Percentiles rank a stretch among this genome's conserved stretches.
Conservation (phyloP, 2,888 invertebrate species). For the Hartigia nigra region DNA sequence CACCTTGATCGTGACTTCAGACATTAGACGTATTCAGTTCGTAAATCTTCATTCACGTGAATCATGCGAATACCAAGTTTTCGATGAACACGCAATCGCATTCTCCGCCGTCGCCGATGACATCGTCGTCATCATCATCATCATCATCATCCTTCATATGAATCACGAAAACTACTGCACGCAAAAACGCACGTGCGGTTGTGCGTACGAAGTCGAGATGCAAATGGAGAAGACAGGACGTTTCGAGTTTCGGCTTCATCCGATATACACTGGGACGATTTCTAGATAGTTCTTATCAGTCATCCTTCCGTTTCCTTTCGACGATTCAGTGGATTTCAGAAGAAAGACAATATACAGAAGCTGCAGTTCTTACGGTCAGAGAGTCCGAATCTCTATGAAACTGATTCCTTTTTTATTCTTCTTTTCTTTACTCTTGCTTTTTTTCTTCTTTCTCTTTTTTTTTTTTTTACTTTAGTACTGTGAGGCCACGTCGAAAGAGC, state of each 20-base stretch:
- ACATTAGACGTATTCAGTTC: not conserved
- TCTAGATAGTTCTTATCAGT: slow-evolving; percentile 43
- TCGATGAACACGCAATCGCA: not conserved
- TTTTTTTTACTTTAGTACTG: slow-evolving; percentile 35
- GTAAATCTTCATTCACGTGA: not conserved
- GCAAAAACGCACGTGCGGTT: not conserved
- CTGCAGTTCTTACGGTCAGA: not conserved
- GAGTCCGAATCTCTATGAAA: not conserved
- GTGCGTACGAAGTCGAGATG: slow-evolving; percentile 16
- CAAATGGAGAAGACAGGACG: slow-evolving; percentile 41
- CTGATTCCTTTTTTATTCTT: slow-evolving; percentile 6
- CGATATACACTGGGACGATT: slow-evolving; percentile 40
- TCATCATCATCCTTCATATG: not conserved
- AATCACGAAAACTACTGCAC: not conserved
- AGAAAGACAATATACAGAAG: not conserved
- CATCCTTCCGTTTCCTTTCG: slow-evolving; percentile 45
- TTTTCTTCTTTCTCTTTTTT: not conserved
- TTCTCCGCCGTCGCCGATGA: slow-evolving; percentile 17
- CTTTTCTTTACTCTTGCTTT: not conserved
- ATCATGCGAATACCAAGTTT: not conserved
- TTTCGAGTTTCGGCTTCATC: slow-evolving; percentile 50
- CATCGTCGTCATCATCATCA: not conserved
- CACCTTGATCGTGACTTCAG: not conserved
- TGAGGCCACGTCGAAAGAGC: slow-evolving; percentile 37
- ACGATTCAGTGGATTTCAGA: slow-evolving; percentile 1